Conservation (phyloP, 2,113 vertebrate genomes). For the Picathartes gymnocephalus region DNA sequence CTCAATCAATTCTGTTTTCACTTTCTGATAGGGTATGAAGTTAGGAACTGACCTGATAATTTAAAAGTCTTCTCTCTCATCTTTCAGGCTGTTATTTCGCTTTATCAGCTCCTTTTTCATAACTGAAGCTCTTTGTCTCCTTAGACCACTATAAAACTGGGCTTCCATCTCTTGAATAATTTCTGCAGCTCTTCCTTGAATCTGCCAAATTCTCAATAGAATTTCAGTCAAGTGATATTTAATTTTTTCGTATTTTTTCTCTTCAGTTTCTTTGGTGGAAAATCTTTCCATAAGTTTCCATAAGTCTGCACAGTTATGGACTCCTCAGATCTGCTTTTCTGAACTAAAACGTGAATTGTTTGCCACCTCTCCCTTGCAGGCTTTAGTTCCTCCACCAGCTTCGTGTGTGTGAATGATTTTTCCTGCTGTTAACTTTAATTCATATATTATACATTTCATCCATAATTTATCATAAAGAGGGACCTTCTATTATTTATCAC, state of each 20-base stretch:
- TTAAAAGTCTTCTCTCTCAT: background rate
- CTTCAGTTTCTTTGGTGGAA: background rate
- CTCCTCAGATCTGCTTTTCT: background rate
- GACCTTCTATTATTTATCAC: constrained; percentile 61
- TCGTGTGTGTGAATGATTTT: constrained; percentile 28
- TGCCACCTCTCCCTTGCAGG: background rate
- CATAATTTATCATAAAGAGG: constrained; percentile 50
- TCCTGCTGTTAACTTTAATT: constrained; percentile 25
- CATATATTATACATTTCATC: constrained; percentile 64
- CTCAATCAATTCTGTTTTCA: background rate
- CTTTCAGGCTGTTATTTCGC: background rate
- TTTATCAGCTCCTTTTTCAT: background rate
- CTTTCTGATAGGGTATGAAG: background rate
- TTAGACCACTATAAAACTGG: background rate
- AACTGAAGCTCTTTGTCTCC: background rate
- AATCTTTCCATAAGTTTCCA: background rate
- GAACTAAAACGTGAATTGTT: background rate
- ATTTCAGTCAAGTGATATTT: background rate
- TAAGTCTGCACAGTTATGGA: background rate
- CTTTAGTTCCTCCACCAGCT: background rate
- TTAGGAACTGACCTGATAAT: background rate
- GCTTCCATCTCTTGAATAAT: background rate
- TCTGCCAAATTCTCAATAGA: background rate
- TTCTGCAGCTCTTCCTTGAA: background rate
- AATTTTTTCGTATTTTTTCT: background rate